Conservation (phyloP, 2,113 vertebrate species). For the Bagarius yarrelli region DNA sequence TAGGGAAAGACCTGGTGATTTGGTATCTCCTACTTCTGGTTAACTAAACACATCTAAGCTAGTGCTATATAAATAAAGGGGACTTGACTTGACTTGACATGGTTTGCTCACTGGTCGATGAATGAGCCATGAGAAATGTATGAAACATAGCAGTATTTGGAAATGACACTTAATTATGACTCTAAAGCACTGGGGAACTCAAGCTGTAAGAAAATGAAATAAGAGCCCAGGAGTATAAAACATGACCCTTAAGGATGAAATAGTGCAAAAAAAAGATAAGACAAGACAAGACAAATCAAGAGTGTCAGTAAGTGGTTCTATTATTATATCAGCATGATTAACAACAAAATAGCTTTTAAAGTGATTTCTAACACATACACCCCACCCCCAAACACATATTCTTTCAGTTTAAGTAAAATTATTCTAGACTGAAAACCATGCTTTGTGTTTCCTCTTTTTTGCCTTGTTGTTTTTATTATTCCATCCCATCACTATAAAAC, state of each 20-base stretch:
- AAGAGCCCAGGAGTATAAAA: background rate
- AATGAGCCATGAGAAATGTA: conserved; percentile 6
- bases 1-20: too few relatives aligned
- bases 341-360: background rate
- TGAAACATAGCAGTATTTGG: conserved; percentile 2
- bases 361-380: background rate
- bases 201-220: conserved; percentile 18
- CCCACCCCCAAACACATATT: too few relatives aligned
- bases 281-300: conserved; percentile 16
- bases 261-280: background rate
- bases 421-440: background rate
- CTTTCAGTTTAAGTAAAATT: background rate
- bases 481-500: background rate
- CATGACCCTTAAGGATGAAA: background rate
- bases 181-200: background rate
- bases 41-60: too few relatives aligned
- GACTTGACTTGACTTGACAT: too few relatives aligned
- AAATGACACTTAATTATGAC: conserved; percentile 36
- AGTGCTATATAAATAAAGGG: too few relatives aligned
- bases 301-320: background rate
- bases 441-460: background rate
- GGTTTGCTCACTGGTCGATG: too few relatives aligned
- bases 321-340: conserved; percentile 1
- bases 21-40: too few relatives aligned
- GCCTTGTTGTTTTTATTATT: background rate